Evolutionary conservation across 1,140 invertebrate species (phyloP).

Genomic region (Gonioctena quinquepunctata): DNA sequence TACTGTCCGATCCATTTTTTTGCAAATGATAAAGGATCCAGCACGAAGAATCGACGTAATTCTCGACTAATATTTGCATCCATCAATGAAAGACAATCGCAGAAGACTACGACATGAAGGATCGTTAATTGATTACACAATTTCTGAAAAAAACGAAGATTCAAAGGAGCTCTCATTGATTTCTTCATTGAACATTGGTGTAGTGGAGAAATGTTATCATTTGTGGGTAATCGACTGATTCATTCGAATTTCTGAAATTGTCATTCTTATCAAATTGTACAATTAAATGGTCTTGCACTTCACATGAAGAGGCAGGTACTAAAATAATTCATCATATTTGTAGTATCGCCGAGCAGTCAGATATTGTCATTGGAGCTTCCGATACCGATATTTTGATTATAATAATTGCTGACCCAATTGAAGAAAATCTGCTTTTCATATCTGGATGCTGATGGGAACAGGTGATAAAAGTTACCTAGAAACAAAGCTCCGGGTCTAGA

Average conservation of each 20-base stretch:
- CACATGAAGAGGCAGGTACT: constrained; percentile 39
- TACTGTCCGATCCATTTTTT: too few relatives aligned
- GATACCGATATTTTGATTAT: constrained; percentile 41
- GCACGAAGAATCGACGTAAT: constrained; percentile 29
- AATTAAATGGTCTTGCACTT: constrained; percentile 30
- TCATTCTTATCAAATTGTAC: constrained; percentile 34
- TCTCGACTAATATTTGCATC: constrained; percentile 26
- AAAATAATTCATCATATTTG: constrained; percentile 41
- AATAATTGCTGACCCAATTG: constrained; percentile 30
- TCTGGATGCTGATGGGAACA: constrained; percentile 33
- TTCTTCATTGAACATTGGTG: constrained; percentile 33
- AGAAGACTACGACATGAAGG: constrained; percentile 35
- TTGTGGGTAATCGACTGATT: constrained; percentile 27
- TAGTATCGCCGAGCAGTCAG: constrained; percentile 23
- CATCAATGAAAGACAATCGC: constrained; percentile 36
- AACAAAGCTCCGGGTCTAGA: too few relatives aligned
- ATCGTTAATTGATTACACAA: constrained; percentile 14
- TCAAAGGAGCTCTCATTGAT: constrained; percentile 21
- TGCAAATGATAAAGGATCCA: constrained; percentile 34
- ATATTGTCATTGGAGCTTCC: constrained; percentile 31
- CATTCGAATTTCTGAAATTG: constrained; percentile 34
- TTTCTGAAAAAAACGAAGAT: constrained; percentile 26
- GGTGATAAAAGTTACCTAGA: too few relatives aligned
- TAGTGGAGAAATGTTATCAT: constrained; percentile 29
- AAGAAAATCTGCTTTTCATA: constrained; percentile 27